Evolutionary conservation across 2,113 vertebrate genomes (phyloP).

Genomic region (Ranitomeya imitator): DNA sequence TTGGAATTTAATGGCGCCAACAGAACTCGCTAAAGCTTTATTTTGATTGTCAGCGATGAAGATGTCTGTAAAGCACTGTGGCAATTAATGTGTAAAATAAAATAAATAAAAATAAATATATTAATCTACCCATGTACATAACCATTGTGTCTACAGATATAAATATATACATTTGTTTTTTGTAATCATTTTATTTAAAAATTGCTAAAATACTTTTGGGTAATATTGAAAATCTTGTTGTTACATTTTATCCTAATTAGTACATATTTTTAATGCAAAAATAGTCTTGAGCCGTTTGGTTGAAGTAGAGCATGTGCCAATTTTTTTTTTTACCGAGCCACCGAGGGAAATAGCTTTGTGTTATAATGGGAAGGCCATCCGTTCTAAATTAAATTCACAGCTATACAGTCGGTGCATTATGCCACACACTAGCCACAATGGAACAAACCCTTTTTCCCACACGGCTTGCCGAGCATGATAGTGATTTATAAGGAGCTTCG

Average conservation of each 20-base stretch:
- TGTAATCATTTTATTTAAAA: neutral
- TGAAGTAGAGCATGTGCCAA: neutral
- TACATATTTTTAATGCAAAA: neutral
- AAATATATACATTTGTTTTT: neutral
- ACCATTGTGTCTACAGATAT: neutral
- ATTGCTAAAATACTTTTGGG: neutral
- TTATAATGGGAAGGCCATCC: conserved; percentile 37
- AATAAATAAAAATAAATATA: conserved; percentile 60
- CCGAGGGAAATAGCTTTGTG: conserved; percentile 37
- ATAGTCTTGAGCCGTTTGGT: neutral
- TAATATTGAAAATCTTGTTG: neutral
- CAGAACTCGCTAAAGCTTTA: conserved; percentile 68
- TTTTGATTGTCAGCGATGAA: conserved; percentile 56
- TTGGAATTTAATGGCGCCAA: conserved; percentile 66
- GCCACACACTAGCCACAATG: conserved; percentile 53
- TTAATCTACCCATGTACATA: conserved; percentile 59
- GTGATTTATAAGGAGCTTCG: conserved; percentile 55
- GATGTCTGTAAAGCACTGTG: too few species aligned
- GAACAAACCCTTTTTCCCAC: conserved; percentile 45
- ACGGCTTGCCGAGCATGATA: conserved; percentile 47
- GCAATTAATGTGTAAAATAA: too few species aligned
- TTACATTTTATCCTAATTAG: too few species aligned
- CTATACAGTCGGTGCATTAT: conserved; percentile 43
- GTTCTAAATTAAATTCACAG: conserved; percentile 36
- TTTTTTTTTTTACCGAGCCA: conserved; percentile 20